These are phyloP conservation scores for Cichladusa arquata DNA, from an alignment of 2,113 vertebrate species.

Conservation along the genomic window DNA sequence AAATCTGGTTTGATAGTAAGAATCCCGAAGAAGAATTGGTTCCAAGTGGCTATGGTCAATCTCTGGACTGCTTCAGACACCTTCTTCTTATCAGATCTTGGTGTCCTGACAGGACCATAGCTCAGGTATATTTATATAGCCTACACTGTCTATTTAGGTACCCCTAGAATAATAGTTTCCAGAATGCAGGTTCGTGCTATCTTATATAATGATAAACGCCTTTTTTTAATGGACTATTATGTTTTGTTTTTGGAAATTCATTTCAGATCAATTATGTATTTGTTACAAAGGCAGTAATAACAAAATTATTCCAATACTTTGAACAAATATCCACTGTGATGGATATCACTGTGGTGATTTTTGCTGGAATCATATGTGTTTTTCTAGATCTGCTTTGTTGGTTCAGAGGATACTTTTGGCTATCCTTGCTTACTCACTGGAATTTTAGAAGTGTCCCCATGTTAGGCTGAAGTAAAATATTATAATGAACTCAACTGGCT, in stretches of 20 bases:
- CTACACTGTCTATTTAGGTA: background rate
- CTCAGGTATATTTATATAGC: slow-evolving; percentile 78
- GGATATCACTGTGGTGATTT: background rate
- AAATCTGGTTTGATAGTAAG: slow-evolving; percentile 93
- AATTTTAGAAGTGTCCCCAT: background rate
- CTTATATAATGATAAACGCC: background rate
- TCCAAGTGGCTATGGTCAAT: slow-evolving; percentile 87
- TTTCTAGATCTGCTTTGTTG: background rate
- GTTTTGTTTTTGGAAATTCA: background rate
- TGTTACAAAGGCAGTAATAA: background rate
- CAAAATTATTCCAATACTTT: background rate
- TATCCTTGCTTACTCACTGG: background rate
- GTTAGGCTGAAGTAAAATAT: background rate
- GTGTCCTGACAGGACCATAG: slow-evolving; percentile 95
- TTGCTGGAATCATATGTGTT: background rate
- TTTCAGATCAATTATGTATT: background rate
- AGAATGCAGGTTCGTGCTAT: background rate
- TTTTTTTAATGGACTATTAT: background rate
- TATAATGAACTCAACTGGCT: background rate
- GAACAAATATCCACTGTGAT: background rate
- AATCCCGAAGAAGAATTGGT: slow-evolving; percentile 88
- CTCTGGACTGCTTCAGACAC: slow-evolving; percentile 86
- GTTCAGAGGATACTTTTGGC: background rate
- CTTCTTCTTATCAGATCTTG: slow-evolving; percentile 94
- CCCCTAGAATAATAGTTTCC: background rate